Percentiles rank a stretch among this genome's conserved stretches.
Conservation (phyloP, 2,113 vertebrate species). For the Azemiops feae region DNA sequence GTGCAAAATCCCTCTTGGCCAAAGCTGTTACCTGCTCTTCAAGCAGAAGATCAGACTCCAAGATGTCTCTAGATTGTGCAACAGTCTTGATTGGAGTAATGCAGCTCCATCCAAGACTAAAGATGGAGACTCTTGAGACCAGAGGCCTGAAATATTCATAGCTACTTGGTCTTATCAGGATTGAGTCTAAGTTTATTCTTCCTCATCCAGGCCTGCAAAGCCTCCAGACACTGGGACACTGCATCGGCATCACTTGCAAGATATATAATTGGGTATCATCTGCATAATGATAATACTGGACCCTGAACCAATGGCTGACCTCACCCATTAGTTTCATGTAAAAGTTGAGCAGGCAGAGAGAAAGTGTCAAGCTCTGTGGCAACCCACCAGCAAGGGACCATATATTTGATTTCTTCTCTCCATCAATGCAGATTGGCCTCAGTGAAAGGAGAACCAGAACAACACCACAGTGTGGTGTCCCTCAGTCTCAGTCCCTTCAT, state of each 20-base stretch:
- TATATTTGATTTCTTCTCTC: neutral
- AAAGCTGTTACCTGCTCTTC: neutral
- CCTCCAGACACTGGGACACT: neutral
- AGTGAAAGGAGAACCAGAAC: neutral
- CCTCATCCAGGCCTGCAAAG: neutral
- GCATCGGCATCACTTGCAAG: neutral
- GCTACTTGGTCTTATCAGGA: neutral
- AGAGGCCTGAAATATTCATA: neutral
- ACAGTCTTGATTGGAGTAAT: neutral
- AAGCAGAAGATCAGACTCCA: neutral
- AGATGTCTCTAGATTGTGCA: neutral
- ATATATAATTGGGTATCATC: neutral
- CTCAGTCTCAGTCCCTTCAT: neutral
- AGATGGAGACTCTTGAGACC: neutral
- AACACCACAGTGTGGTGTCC: neutral
- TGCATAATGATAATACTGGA: neutral
- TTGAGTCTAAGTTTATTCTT: neutral
- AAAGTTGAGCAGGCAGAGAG: neutral
- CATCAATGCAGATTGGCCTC: neutral
- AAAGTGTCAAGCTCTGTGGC: neutral
- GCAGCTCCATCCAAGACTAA: neutral
- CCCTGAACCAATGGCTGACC: neutral
- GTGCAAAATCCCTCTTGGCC: neutral
- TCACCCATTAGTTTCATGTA: neutral
- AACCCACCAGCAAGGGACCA: neutral